Evolutionary conservation across 2,797 vertebrate genomes (phyloP).

Genomic region (Anguilla megastoma): DNA sequence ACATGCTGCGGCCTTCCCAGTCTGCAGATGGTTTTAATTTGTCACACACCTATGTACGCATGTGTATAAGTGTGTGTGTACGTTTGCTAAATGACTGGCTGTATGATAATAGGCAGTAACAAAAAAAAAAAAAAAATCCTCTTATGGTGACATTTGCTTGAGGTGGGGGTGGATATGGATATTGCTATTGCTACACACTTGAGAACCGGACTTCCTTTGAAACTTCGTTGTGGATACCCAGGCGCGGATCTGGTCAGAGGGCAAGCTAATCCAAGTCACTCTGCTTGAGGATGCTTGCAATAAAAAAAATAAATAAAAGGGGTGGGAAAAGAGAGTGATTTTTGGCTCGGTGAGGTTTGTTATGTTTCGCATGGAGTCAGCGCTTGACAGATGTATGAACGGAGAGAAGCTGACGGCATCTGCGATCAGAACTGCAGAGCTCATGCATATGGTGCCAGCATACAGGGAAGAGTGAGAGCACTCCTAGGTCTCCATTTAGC

Average conservation of each 20-base stretch:
- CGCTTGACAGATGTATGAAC: constrained; percentile 56
- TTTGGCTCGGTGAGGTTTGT: constrained; percentile 12
- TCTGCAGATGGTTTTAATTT: no score
- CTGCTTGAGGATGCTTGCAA: background rate
- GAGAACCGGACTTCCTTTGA: background rate
- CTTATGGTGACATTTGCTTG: constrained; percentile 22
- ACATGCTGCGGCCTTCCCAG: no score
- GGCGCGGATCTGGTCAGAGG: background rate
- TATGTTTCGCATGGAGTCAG: constrained; percentile 49
- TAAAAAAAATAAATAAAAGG: background rate
- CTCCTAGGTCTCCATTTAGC: background rate
- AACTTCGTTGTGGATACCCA: background rate
- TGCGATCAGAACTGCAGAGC: constrained; percentile 38
- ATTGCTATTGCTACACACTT: background rate
- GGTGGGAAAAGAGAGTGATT: constrained; percentile 5
- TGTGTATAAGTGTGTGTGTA: no score
- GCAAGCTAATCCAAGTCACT: background rate
- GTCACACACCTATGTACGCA: no score
- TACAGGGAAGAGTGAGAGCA: background rate
- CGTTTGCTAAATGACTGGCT: no score
- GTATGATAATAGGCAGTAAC: no score
- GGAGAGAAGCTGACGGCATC: constrained; percentile 53
- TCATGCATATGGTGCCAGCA: constrained; percentile 26
- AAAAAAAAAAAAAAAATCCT: background rate
- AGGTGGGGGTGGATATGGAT: background rate